These are phyloP conservation scores for Crocallis elinguaria DNA, from an alignment of 2,888 invertebrate genomes.

Conservation along the genomic window DNA sequence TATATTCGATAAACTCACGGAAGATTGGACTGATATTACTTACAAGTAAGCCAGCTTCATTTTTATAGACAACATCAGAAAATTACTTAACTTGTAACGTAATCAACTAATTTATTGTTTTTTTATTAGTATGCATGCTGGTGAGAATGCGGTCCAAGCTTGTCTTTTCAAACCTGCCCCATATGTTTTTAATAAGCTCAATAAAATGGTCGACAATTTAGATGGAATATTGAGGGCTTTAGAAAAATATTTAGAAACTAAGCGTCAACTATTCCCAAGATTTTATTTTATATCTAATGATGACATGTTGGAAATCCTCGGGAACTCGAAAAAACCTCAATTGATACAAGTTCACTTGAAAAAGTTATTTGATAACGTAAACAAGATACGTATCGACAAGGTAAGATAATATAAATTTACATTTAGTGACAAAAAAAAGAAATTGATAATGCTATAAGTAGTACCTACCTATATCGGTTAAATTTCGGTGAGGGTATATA, in stretches of 20 bases:
- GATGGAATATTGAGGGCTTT: slow-evolving; percentile 93
- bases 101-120: slow-evolving; percentile 6
- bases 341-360: slow-evolving; percentile 93
- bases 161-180: slow-evolving; percentile 86
- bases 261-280: slow-evolving; percentile 93
- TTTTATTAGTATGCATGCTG: slow-evolving; percentile 73
- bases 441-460: too few species aligned
- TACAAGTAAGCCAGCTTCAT: slow-evolving; percentile 66
- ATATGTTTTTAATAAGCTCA: slow-evolving; percentile 87
- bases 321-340: slow-evolving; percentile 93
- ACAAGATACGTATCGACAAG: slow-evolving; percentile 88
- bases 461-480: too few species aligned
- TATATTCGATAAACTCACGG: slow-evolving; percentile 90
- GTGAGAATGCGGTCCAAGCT: slow-evolving; percentile 85
- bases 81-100: too few species aligned
- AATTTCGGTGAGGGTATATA: too few species aligned
- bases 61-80: too few species aligned
- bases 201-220: slow-evolving; percentile 89
- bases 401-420: slow-evolving; percentile 55
- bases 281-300: slow-evolving; percentile 87
- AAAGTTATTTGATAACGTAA: slow-evolving; percentile 95
- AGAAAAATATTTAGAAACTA: slow-evolving; percentile 94
- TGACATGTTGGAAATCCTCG: slow-evolving; percentile 93
- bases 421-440: too few species aligned
- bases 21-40: slow-evolving; percentile 89